Evolutionary conservation across 2,888 invertebrate genomes (phyloP).

Genomic region (Cephonodes hylas): DNA sequence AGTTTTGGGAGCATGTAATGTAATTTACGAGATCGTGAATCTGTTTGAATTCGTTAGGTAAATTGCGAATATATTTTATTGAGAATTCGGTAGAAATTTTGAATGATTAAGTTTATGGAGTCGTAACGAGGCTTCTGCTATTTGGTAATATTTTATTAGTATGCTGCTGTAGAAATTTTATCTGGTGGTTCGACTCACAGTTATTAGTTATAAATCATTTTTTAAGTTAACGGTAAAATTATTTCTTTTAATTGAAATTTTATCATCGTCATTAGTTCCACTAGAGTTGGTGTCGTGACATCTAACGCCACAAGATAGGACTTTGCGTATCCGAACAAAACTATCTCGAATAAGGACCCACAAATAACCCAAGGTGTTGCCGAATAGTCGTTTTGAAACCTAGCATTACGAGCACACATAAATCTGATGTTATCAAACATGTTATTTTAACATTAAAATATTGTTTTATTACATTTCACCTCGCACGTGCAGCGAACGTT

Average conservation of each 20-base stretch:
- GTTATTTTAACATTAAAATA: constrained; percentile 6
- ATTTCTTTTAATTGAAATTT: too few species aligned
- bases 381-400: constrained; percentile 4
- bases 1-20: constrained; percentile 34
- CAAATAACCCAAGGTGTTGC: not conserved
- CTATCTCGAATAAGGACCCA: not conserved
- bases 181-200: too few species aligned
- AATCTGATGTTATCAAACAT: constrained; percentile 10
- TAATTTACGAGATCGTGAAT: constrained; percentile 42
- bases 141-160: not conserved
- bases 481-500: constrained; percentile 31
- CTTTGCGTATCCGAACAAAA: not conserved
- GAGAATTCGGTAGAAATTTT: constrained; percentile 14
- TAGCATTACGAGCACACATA: constrained; percentile 1
- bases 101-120: constrained; percentile 6
- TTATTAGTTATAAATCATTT: too few species aligned
- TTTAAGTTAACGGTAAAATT: too few species aligned
- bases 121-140: constrained; percentile 8
- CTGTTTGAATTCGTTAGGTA: constrained; percentile 32
- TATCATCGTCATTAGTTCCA: too few species aligned
- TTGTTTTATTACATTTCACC: constrained; percentile 13
- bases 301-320: not conserved
- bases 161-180: not conserved
- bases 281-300: too few species aligned
- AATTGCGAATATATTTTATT: constrained; percentile 28